A percentile compares a stretch with the other conserved stretches of the same genome.
These are phyloP conservation scores for Diarsia rubi DNA, from an alignment of 2,888 invertebrate genomes.

Conservation along the genomic window DNA sequence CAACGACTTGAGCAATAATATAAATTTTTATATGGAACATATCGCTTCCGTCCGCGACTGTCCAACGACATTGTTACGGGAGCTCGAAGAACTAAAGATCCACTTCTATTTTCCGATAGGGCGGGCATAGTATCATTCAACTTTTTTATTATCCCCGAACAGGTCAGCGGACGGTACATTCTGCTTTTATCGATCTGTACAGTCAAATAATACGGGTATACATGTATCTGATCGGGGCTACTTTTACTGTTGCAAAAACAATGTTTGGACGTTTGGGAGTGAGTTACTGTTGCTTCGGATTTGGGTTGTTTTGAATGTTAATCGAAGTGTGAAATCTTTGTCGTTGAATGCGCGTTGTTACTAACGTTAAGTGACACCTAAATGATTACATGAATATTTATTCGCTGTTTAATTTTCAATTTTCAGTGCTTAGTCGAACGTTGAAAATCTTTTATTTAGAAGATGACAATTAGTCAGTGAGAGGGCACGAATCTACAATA, in stretches of 20 bases:
- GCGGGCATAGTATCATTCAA: constrained; percentile 87
- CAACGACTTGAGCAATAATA: constrained; percentile 61
- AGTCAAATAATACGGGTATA: constrained; percentile 70
- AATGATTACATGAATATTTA: not conserved
- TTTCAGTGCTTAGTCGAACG: not conserved
- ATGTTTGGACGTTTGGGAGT: constrained; percentile 41
- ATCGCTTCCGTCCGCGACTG: constrained; percentile 73
- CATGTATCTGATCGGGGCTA: constrained; percentile 59
- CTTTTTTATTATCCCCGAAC: constrained; percentile 88
- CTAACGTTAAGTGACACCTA: not conserved
- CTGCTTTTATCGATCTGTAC: constrained; percentile 69
- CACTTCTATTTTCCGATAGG: constrained; percentile 89
- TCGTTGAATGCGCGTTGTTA: not conserved
- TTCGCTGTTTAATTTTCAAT: not conserved
- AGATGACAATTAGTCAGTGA: not conserved
- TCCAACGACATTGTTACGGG: constrained; percentile 84
- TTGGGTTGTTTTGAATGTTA: constrained; percentile 12
- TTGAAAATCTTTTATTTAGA: not conserved
- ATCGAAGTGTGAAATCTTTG: not conserved
- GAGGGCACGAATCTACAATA: not conserved
- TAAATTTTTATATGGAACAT: constrained; percentile 60
- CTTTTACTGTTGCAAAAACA: constrained; percentile 57
- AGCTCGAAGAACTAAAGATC: constrained; percentile 85
- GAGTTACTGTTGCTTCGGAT: constrained; percentile 12
- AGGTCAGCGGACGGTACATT: constrained; percentile 79